These are phyloP conservation scores for Eciton burchellii DNA, from an alignment of 1,140 invertebrate species.

Conservation along the genomic window DNA sequence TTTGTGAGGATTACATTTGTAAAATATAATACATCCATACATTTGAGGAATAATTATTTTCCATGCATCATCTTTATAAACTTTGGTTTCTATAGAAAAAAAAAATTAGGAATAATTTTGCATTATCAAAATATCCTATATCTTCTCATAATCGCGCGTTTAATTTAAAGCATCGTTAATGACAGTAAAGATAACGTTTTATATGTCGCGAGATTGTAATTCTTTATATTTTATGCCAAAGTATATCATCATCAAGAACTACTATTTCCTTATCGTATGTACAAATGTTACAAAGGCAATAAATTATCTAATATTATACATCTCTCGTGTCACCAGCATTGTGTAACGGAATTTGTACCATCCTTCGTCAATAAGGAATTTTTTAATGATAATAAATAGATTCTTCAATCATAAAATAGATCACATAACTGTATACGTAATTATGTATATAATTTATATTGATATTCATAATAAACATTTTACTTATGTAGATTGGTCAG, in stretches of 20 bases:
- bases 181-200: slow-evolving; percentile 38
- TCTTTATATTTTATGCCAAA: slow-evolving; percentile 66
- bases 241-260: slow-evolving; percentile 71
- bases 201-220: slow-evolving; percentile 17
- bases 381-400: slow-evolving; percentile 22
- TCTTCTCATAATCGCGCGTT: slow-evolving; percentile 26
- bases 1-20: neutral
- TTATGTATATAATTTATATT: neutral
- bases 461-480: neutral
- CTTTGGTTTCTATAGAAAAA: slow-evolving; percentile 4
- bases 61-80: neutral
- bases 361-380: slow-evolving; percentile 74
- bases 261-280: slow-evolving; percentile 66
- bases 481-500: neutral
- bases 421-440: neutral
- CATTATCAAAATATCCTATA: slow-evolving; percentile 24
- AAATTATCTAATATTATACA: slow-evolving; percentile 69
- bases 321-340: slow-evolving; percentile 64
- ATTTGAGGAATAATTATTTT: neutral
- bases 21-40: slow-evolving; percentile 7
- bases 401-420: neutral
- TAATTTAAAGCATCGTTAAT: slow-evolving; percentile 49
- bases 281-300: slow-evolving; percentile 70
- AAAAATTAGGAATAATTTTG: slow-evolving; percentile 48
- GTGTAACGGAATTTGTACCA: slow-evolving; percentile 67